These are phyloP conservation scores for Poicephalus gulielmi DNA, from an alignment of 2,113 vertebrate genomes.

Conservation along the genomic window DNA sequence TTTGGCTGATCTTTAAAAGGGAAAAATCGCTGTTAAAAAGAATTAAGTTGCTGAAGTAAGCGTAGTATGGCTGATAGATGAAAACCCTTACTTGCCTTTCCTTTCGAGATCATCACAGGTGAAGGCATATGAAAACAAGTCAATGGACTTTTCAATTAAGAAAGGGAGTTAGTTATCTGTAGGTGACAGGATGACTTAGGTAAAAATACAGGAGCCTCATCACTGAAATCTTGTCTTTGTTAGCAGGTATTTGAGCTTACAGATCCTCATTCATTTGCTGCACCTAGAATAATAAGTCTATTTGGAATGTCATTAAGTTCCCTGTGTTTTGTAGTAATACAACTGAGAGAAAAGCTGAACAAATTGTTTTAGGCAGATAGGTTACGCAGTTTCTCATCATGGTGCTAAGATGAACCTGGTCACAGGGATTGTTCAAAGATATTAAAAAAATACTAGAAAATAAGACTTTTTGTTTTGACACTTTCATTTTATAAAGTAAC, in stretches of 20 bases:
- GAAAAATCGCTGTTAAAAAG: not conserved
- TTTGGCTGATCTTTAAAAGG: not conserved
- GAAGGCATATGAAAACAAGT: not conserved
- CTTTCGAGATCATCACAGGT: not conserved
- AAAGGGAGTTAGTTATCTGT: not conserved
- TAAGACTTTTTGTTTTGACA: not conserved
- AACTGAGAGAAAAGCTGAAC: not conserved
- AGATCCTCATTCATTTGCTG: not conserved
- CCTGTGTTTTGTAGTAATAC: not conserved
- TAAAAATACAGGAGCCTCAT: not conserved
- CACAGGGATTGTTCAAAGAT: not conserved
- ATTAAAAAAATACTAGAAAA: not conserved
- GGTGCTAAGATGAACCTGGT: not conserved
- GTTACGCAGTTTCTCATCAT: not conserved
- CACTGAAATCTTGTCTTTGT: not conserved
- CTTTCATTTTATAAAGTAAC: not conserved
- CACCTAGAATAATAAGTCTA: not conserved
- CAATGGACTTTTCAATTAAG: not conserved
- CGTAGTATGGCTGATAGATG: not conserved
- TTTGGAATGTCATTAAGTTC: not conserved
- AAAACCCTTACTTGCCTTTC: not conserved
- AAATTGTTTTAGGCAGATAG: not conserved
- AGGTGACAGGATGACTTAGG: not conserved
- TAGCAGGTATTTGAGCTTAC: not conserved
- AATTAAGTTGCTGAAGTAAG: not conserved